These are phyloP conservation scores for Nestor notabilis DNA, from an alignment of 2,113 vertebrate genomes.

Conservation along the genomic window DNA sequence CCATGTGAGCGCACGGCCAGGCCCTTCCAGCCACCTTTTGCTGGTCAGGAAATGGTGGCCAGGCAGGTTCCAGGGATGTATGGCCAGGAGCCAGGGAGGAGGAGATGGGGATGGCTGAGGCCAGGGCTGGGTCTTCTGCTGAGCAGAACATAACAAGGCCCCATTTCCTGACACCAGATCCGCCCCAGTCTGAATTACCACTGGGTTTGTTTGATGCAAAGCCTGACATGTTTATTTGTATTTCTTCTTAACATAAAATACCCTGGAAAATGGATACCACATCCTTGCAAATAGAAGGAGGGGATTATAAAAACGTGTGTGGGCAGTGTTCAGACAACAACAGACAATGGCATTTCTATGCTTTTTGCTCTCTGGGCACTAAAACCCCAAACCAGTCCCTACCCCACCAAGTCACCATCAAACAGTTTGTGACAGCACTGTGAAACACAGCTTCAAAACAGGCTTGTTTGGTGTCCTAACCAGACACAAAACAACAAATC, in stretches of 20 bases:
- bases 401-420: background rate
- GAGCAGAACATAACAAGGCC: background rate
- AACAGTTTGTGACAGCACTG: background rate
- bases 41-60: conserved; percentile 55
- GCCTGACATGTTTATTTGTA: conserved; percentile 10
- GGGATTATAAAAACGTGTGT: background rate
- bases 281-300: conserved; percentile 15
- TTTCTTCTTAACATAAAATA: conserved; percentile 1
- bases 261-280: conserved; percentile 12
- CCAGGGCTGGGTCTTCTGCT: background rate
- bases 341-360: background rate
- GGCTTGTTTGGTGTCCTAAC: background rate
- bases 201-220: conserved; percentile 11
- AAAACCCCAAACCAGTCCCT: background rate
- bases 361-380: background rate
- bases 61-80: background rate
- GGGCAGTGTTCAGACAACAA: background rate
- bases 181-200: conserved; percentile 1
- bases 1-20: conserved; percentile 15
- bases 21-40: conserved; percentile 43
- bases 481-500: background rate
- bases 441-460: background rate
- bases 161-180: conserved; percentile 1
- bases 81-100: background rate
- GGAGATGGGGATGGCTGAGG: background rate